Base-by-base conservation (phyloP, 2,888 invertebrate species). In the Parapristionchus giblindavisi region DNA sequence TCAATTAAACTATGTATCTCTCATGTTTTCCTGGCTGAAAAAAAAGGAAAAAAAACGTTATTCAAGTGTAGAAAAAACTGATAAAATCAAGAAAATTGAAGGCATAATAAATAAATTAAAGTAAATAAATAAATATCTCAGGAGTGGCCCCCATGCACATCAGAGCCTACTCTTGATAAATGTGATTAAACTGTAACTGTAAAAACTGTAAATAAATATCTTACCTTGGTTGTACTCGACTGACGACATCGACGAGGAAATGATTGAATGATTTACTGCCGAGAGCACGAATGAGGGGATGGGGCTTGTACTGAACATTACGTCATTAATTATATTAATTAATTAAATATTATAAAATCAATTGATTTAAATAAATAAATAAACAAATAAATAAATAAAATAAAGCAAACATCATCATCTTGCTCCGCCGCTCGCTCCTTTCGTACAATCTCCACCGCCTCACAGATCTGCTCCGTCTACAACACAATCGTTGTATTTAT, bases 401-500 rank as follows among this genome's bases (percentile, higher is more conserved):
- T 48, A 11, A 48, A 48, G 48, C 56, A n/a, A 14, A 74, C 76
- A 72, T 81, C 80, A 1, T 80, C 77, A 75, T 84, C 85, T 27
- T 76, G 78, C 51, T 71, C 77, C 24, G 63, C 32, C 48, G 77
- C 76, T 27, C 76, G 61, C 54, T 87, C 84, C 27, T 81, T 80
- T 36, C 87, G 77, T 29, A 92, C 92, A 70, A 94, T 91, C 76
- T 94, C 93, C 73, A 99, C 89, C 81, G 95, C 96, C 89, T 98
- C 97, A 85, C 96, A 90, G 80, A 99, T 92, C 71, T 93, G 92
- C 88, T 98, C 98, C 38, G 96, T 94, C 92, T 92, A 79, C 36
- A 78, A 76, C n/a, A 24, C 29, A 24, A n/a, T n/a, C n/a, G n/a
- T n/a, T n/a, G n/a, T n/a, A n/a, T n/a, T n/a, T n/a, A n/a, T n/a